Evolutionary conservation across 2,888 invertebrate genomes (phyloP).

Genomic region (Fragum fragum): DNA sequence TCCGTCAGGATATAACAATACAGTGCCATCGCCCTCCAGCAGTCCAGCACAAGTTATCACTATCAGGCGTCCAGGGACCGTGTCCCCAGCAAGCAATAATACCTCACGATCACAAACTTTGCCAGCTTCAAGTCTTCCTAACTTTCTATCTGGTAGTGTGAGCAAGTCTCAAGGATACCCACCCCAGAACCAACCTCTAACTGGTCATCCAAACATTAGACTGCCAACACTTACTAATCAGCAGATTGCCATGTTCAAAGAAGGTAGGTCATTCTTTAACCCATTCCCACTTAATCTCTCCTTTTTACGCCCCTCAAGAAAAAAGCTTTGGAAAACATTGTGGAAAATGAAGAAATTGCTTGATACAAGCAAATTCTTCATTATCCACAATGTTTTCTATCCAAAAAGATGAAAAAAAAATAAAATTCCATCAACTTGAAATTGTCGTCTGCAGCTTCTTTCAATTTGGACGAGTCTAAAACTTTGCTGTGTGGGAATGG

Average conservation of each 20-base stretch:
- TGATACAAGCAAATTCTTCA: too few relatives aligned
- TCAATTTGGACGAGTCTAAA: too few relatives aligned
- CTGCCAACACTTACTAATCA: slow-evolving; percentile 49
- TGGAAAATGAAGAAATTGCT: too few relatives aligned
- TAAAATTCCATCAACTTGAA: too few relatives aligned
- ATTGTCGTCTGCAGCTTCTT: too few relatives aligned
- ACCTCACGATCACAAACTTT: slow-evolving; percentile 9
- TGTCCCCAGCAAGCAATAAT: slow-evolving; percentile 11
- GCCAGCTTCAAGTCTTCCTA: slow-evolving; percentile 4
- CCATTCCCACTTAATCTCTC: too few relatives aligned
- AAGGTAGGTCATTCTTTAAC: slow-evolving; percentile 17
- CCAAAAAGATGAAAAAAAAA: too few relatives aligned
- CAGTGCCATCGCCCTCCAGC: background rate
- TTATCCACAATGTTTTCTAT: too few relatives aligned
- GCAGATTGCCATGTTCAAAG: slow-evolving; percentile 38
- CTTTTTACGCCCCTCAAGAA: too few relatives aligned
- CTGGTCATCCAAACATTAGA: slow-evolving; percentile 44
- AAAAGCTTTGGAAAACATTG: background rate
- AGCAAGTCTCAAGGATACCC: slow-evolving; percentile 30
- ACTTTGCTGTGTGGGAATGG: too few relatives aligned
- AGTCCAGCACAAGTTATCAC: background rate
- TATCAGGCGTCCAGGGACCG: slow-evolving; percentile 12
- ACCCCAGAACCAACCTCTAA: slow-evolving; percentile 15
- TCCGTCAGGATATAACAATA: slow-evolving; percentile 30
- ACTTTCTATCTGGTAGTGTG: slow-evolving; percentile 15